A percentile compares a stretch with the other conserved stretches of the same genome.
Conservation (phyloP, 37 sponge, comb jelly and placozoan genomes). For the Spongia lamella region DNA sequence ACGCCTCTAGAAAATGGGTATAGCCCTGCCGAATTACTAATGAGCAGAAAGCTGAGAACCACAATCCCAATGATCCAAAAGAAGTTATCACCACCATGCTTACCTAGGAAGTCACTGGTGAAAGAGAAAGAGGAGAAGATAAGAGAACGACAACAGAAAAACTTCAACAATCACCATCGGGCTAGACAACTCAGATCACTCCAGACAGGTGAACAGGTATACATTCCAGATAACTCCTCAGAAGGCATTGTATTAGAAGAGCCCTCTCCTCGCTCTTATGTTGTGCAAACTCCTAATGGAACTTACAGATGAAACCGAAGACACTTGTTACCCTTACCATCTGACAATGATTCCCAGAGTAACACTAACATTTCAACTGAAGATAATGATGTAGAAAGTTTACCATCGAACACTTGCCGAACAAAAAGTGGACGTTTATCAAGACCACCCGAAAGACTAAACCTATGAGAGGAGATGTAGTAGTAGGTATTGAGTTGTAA, state of each 20-base stretch:
- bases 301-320: too few species aligned
- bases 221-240: not conserved
- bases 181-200: not conserved
- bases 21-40: not conserved
- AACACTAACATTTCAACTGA: too few species aligned
- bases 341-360: too few species aligned
- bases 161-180: not conserved
- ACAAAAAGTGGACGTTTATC: too few species aligned
- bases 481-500: too few species aligned
- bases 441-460: too few species aligned
- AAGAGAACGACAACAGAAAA: not conserved
- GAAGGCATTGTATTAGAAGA: not conserved
- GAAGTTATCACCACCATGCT: not conserved
- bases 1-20: conserved; percentile 1
- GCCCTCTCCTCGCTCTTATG: not conserved
- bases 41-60: not conserved
- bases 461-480: too few species aligned
- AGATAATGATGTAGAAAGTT: too few species aligned
- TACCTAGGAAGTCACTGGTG: too few species aligned
- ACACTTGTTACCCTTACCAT: too few species aligned
- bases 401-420: too few species aligned
- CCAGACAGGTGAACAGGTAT: not conserved
- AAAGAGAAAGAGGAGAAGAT: not conserved
- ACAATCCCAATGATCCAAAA: not conserved
- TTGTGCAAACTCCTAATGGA: too few species aligned